Conservation (phyloP, 2,888 invertebrate genomes). For the Ornithoptera priamus region DNA sequence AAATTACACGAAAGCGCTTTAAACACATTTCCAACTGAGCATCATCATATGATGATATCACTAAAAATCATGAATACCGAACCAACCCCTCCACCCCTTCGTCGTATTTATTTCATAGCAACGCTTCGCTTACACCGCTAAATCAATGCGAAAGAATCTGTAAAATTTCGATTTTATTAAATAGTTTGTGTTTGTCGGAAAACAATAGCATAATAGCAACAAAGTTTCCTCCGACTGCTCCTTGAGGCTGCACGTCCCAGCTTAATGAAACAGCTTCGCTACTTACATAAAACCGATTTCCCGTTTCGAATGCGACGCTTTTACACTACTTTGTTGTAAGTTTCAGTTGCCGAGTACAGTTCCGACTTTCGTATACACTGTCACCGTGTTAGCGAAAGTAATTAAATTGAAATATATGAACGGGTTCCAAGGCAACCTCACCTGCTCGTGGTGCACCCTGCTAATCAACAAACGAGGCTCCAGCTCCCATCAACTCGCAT, state of each 20-base stretch:
- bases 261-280: slow-evolving; percentile 22
- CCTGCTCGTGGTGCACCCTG: no score
- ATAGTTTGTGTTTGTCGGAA: background rate
- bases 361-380: no score
- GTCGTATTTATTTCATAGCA: slow-evolving; percentile 51
- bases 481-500: no score
- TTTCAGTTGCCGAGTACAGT: no score
- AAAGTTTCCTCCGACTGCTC: slow-evolving; percentile 17
- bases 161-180: no score
- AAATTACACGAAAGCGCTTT: background rate
- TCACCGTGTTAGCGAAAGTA: no score
- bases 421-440: no score
- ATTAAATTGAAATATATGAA: no score
- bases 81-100: background rate
- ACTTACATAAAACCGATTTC: slow-evolving; percentile 19
- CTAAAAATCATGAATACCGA: background rate
- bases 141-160: no score
- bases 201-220: slow-evolving; percentile 11
- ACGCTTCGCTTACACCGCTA: slow-evolving; percentile 38
- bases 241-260: slow-evolving; percentile 19
- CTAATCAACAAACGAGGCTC: no score
- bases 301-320: slow-evolving; percentile 16
- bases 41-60: background rate
- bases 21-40: background rate
- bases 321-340: slow-evolving; percentile 8